Evolutionary conservation across 2,888 invertebrate genomes (phyloP).

Genomic region (Neocrepidodera transversa): DNA sequence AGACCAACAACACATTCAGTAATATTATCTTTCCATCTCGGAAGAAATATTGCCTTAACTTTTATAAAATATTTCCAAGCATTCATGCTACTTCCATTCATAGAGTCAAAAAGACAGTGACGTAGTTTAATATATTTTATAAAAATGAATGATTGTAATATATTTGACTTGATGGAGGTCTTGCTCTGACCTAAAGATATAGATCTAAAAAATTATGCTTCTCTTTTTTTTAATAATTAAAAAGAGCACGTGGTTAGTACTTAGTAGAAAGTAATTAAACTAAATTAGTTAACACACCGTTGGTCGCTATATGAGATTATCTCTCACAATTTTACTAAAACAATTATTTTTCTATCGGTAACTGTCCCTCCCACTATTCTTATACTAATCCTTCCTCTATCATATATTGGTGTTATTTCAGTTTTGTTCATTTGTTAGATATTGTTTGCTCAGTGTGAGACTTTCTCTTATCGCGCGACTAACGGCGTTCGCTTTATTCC

Average conservation of each 20-base stretch:
- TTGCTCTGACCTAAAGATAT: neutral
- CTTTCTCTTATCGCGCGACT: too few relatives aligned
- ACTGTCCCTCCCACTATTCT: too few relatives aligned
- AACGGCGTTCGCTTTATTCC: too few relatives aligned
- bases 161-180: neutral
- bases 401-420: too few relatives aligned
- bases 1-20: slow-evolving; percentile 8
- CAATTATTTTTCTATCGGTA: too few relatives aligned
- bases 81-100: neutral
- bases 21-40: slow-evolving; percentile 4
- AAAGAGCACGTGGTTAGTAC: neutral
- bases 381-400: too few relatives aligned
- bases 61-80: slow-evolving; percentile 5
- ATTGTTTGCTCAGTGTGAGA: too few relatives aligned
- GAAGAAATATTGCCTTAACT: slow-evolving; percentile 6
- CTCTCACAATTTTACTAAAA: too few relatives aligned
- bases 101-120: neutral
- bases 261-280: too few relatives aligned
- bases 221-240: neutral
- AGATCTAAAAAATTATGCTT: neutral
- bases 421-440: too few relatives aligned
- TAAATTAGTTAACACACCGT: too few relatives aligned
- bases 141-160: neutral
- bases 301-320: too few relatives aligned
- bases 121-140: neutral